Percentiles rank a stretch among this genome's conserved stretches.
Evolutionary conservation across 2,113 vertebrate genomes (phyloP).

Genomic region (Orycteropus afer): DNA sequence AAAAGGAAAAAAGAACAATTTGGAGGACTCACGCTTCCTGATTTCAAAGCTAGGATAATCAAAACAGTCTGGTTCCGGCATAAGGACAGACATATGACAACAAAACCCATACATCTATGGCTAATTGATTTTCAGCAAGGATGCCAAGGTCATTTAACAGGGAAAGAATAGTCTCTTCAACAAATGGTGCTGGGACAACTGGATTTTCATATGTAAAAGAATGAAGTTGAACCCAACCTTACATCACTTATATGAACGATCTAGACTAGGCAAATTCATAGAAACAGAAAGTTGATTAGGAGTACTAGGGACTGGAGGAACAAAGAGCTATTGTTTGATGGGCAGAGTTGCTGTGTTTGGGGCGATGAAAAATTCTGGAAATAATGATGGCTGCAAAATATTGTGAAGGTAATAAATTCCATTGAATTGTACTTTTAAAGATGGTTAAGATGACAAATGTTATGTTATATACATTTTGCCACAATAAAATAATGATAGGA

Average conservation of each 20-base stretch:
- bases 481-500: not conserved
- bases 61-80: not conserved
- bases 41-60: not conserved
- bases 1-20: not conserved
- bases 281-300: not conserved
- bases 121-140: not conserved
- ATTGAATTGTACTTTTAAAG: too few species aligned
- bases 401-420: too few species aligned
- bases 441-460: too few species aligned
- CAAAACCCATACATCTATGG: not conserved
- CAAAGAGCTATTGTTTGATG: too few species aligned
- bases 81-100: not conserved
- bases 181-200: not conserved
- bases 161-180: not conserved
- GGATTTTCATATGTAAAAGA: not conserved
- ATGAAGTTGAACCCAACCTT: not conserved
- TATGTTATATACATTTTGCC: too few species aligned
- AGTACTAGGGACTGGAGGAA: too few species aligned
- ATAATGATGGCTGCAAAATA: too few species aligned
- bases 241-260: not conserved
- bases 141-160: not conserved
- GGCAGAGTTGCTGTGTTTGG: too few species aligned
- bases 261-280: not conserved
- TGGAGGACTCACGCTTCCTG: not conserved
- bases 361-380: too few species aligned